These are phyloP conservation scores for Drosophila malerkotliana DNA, from an alignment of 1,140 invertebrate species.

Conservation along the genomic window DNA sequence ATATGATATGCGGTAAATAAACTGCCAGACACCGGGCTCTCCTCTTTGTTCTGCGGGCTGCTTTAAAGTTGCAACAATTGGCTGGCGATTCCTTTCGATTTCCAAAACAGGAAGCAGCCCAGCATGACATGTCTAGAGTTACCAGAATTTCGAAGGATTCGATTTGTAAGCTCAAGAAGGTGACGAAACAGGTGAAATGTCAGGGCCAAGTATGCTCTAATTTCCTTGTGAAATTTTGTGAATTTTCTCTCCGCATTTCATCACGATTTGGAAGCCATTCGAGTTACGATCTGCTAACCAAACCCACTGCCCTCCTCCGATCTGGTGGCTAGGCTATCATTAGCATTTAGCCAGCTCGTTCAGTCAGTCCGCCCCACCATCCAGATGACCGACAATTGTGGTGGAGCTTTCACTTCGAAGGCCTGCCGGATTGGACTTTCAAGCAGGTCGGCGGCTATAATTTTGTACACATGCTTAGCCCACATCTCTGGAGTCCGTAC, in stretches of 20 bases:
- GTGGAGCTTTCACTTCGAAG: constrained; percentile 28
- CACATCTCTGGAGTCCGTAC: constrained; percentile 16
- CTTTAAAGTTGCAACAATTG: constrained; percentile 29
- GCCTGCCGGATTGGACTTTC: constrained; percentile 10
- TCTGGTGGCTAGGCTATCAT: constrained; percentile 27
- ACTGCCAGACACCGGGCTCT: constrained; percentile 19
- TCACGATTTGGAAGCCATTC: constrained; percentile 18
- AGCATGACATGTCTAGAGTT: constrained; percentile 28
- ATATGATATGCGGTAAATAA: constrained; percentile 47
- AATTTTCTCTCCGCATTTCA: constrained; percentile 5
- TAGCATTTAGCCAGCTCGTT: constrained; percentile 44
- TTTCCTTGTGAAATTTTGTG: constrained; percentile 1
- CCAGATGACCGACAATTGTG: constrained; percentile 36
- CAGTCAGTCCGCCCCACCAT: constrained; percentile 25
- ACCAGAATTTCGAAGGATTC: not conserved
- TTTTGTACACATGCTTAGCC: constrained; percentile 14
- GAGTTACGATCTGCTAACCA: constrained; percentile 38
- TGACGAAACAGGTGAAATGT: not conserved
- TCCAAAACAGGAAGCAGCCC: constrained; percentile 21
- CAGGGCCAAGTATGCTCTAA: constrained; percentile 6
- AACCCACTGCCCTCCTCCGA: constrained; percentile 8
- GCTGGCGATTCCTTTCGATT: constrained; percentile 7
- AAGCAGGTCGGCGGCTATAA: constrained; percentile 19
- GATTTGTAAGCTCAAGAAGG: too few species aligned
- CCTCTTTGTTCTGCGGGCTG: not conserved